Evolutionary conservation across 2,888 invertebrate species (phyloP), one percentile per base, ranked within the genome.

Genomic region (Lasioglossum marginatum): DNA sequence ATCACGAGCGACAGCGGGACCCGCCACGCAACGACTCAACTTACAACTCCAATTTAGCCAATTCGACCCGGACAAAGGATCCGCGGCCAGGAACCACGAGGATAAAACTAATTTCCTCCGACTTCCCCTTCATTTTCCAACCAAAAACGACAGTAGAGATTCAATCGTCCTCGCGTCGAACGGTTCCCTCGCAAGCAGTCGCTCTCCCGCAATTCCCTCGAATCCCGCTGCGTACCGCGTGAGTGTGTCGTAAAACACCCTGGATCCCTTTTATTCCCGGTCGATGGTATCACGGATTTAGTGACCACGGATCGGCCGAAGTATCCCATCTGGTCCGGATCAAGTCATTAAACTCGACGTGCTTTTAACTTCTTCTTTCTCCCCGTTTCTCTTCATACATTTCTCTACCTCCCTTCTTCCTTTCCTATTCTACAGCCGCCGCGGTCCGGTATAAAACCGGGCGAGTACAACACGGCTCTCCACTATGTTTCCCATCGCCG

Each of bases 271-370:
- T 85, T 57, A 70, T 82, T 75, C 60, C 70, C 12, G 40, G 34
- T 31, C 77, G 77, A 77, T 27, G 77, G 31, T 68, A 74, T 60
- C 82, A 86, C 79, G 82, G 82, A 86, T 89, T 87, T 86, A 87
- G 83, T 78, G 82, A 71, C 78, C 82, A 68, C 72, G 73, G 77
- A 70, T 83, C 60, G 57, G n/a, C 52, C 73, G n/a, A 76, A 79
- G 80, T 84, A 52, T 85, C 63, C 70, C 63, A 76, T 84, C 68
- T 77, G 16, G 68, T 37, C 16, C 40, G 74, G 77, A 87, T 85
- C 77, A 74, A 80, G 63, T 87, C 89, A 77, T 89, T 85, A 87
- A 89, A 85, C 75, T 82, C 52, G 74, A 80, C 79, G 79, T 63
- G 60, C 52, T 72, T 87, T 85, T 74, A 83, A 68, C 81, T 71